These are phyloP conservation scores for Nannobrachium achirus DNA, from an alignment of 2,113 vertebrate genomes.

Conservation along the genomic window DNA sequence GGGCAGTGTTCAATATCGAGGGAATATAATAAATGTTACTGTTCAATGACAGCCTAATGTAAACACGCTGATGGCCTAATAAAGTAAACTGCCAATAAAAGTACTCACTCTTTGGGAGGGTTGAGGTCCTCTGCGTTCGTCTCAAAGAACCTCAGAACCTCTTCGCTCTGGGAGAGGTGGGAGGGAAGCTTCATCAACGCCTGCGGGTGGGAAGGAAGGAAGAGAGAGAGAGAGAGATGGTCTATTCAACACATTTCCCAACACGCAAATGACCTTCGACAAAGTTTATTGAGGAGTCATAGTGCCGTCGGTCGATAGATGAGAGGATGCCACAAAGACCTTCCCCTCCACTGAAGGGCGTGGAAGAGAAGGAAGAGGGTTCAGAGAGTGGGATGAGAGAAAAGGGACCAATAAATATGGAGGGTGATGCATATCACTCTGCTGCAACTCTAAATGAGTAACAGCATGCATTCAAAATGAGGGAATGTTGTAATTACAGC, in stretches of 20 bases:
- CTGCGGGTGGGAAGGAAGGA: constrained; percentile 66
- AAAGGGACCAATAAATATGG: constrained; percentile 44
- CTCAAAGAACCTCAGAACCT: constrained; percentile 94
- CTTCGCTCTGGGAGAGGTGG: constrained; percentile 92
- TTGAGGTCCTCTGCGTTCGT: constrained; percentile 91
- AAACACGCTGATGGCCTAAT: constrained; percentile 1
- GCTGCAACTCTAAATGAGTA: background rate
- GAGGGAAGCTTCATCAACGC: constrained; percentile 89
- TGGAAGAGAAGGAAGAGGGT: constrained; percentile 59
- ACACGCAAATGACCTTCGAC: background rate
- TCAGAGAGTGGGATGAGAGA: constrained; percentile 43
- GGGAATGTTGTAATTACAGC: no score
- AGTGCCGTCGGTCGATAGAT: constrained; percentile 27
- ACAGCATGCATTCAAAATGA: constrained; percentile 1
- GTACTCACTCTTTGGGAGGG: constrained; percentile 95
- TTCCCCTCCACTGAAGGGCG: constrained; percentile 24
- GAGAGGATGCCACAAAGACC: constrained; percentile 29
- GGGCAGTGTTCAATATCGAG: constrained; percentile 33
- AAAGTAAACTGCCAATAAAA: background rate
- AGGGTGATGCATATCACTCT: constrained; percentile 21
- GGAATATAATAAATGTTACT: constrained; percentile 4
- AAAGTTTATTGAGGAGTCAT: constrained; percentile 31
- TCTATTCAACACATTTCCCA: constrained; percentile 12
- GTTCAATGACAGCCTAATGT: background rate
- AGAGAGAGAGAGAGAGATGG: constrained; percentile 19